Evolutionary conservation across 2,888 invertebrate genomes (phyloP), one percentile per base, ranked within the genome.

Genomic region (Andrena fulva): DNA sequence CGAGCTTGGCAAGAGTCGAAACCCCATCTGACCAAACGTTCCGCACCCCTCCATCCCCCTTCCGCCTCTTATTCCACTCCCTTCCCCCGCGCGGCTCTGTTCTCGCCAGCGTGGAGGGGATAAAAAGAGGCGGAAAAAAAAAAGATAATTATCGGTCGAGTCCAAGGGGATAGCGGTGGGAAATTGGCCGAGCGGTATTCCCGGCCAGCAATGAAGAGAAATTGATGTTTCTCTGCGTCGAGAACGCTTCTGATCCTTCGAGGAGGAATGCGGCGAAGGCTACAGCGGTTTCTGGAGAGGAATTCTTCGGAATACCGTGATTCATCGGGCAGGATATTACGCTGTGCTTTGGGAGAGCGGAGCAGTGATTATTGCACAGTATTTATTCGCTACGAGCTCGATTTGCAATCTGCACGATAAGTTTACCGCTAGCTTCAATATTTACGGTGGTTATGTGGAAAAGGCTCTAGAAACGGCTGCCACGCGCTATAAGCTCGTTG

Each of bases 1-100:
- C 73, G n/a, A 80, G 80, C 80, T 87, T 81, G 87, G 85, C 86
- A 89, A 86, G 80, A 83, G 84, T 71, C 83, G 73, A 84, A 85
- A 70, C 77, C 69, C 69, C 74, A 50, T 83, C 64, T 80, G 86
- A 82, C 77, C 77, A 62, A 84, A 84, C 64, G 71, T 71, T 77
- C 56, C 74, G 2, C 68, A 48, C 52, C 71, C 20, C 60, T 27
- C 31, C 1, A 12, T 31, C 29, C 62, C 16, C 70, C 29, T 50
- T 16, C 5, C 54, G 33, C 24, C 59, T 69, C 62, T 48, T 48
- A 8, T 20, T 16, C 20, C 27, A 24, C 33, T 52, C 8, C 24
- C 4, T 52, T 50, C 8, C 27, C 8, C 10, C 52, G 10, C n/a
- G 27, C 35, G 52, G 33, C 72, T 56, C 69, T 74, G 63, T 66